Base-by-base conservation (phyloP, 2,888 invertebrate species). In the Salticus scenicus region DNA sequence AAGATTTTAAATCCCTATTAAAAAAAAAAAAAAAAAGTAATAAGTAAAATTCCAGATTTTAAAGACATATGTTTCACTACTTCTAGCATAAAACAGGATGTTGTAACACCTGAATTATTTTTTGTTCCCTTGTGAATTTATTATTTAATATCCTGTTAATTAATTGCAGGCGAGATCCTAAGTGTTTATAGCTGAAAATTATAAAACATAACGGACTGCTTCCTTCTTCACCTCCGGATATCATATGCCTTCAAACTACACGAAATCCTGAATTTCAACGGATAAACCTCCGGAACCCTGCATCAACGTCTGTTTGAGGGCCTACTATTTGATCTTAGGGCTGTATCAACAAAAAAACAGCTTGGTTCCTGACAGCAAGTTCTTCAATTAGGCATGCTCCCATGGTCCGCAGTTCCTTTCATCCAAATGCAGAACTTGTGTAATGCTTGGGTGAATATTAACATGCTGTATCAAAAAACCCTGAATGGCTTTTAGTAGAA, bases 351-450 rank as follows among this genome's bases (percentile, higher is more conserved):
- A 47, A n/a, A 10, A n/a, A 47, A 5, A 10, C 47, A 47, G 10
- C 47, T 7, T 47, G 47, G 47, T 47, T 47, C 47, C 47, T 47
- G 64, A 14, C 33, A 24, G 14, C 37, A 63, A n/a, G n/a, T 17
- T 12, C 47, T 5, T n/a, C 80, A 81, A 81, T 81, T 81, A 81
- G 80, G 69, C 69, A 37, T 81, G 79, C 79, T 74, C 74, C 80
- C 69, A 20, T 81, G 80, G 57, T 67, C 80, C 80, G 74, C 51
- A 81, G 74, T 81, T 81, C 80, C 73, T 51, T 33, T 47, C 47
- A 2, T 10, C 17, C n/a, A 12, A 2, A 17, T 5, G 47, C 67
- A 30, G 30, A 63, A 27, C 17, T 12, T 47, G 10, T 47, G 47
- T 2, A 47, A 47, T 47, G 47, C 47, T 47, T 47, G 47, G 47